These are phyloP conservation scores for Amniataba percoides DNA, from an alignment of 2,797 vertebrate species.

Conservation along the genomic window DNA sequence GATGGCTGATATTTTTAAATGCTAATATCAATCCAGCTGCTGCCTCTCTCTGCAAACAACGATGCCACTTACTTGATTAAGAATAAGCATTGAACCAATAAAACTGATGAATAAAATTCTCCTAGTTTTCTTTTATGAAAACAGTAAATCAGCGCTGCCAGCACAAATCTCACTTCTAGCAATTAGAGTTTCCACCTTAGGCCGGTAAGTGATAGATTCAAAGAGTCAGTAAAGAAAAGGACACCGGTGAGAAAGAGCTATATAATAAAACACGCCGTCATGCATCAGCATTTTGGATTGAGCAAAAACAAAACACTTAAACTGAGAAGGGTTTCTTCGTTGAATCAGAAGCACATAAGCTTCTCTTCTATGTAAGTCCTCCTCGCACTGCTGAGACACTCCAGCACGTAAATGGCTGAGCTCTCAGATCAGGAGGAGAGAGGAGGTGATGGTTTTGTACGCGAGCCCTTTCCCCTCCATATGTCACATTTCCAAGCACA, in stretches of 20 bases:
- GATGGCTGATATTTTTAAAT: not conserved
- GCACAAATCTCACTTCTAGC: not conserved
- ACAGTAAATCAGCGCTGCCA: not conserved
- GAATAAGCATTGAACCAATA: not conserved
- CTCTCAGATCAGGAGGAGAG: constrained; percentile 10
- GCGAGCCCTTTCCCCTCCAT: not conserved
- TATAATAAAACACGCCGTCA: too few species aligned
- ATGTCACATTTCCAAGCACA: constrained; percentile 16
- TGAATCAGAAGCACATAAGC: not conserved
- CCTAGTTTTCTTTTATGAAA: constrained; percentile 1
- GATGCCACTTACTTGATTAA: not conserved
- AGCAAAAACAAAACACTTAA: constrained; percentile 41
- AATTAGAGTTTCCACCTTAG: not conserved
- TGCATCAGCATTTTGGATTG: constrained; percentile 9
- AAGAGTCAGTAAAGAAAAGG: not conserved
- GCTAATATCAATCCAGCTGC: not conserved
- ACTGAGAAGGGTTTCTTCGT: constrained; percentile 15
- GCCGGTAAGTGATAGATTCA: not conserved
- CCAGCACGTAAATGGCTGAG: constrained; percentile 1
- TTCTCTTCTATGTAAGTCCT: not conserved
- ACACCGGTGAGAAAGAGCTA: not conserved
- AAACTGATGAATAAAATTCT: not conserved
- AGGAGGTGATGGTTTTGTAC: constrained; percentile 5
- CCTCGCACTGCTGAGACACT: constrained; percentile 18
- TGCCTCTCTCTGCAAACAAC: not conserved